Evolutionary conservation across 2,797 vertebrate species (phyloP).

Genomic region (Pipistrellus kuhlii): DNA sequence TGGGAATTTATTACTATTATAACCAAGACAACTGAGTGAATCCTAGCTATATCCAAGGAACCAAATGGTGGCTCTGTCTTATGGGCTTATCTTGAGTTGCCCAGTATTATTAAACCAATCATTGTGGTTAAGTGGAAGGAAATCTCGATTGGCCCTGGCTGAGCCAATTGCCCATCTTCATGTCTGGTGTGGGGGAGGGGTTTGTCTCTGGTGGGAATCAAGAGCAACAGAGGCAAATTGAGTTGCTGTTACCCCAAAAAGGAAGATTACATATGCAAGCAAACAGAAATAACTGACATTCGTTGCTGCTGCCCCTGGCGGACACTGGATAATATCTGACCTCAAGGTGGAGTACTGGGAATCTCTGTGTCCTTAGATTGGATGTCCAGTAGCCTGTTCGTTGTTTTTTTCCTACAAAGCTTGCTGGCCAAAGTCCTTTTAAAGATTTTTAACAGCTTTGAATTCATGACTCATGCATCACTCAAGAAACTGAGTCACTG

Average conservation of each 20-base stretch:
- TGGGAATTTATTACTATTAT: not conserved
- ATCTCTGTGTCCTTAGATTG: not conserved
- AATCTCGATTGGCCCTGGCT: not conserved
- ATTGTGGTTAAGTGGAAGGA: not conserved
- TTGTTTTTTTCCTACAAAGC: not conserved
- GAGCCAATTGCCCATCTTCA: not conserved
- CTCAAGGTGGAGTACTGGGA: not conserved
- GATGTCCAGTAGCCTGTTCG: not conserved
- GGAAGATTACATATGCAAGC: too few species aligned
- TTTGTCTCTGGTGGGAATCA: not conserved
- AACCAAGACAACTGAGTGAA: not conserved
- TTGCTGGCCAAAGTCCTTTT: not conserved
- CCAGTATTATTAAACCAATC: not conserved
- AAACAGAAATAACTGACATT: not conserved
- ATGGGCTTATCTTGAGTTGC: not conserved
- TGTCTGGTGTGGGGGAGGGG: not conserved
- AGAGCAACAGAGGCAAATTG: not conserved
- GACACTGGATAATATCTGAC: not conserved
- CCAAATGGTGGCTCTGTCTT: not conserved
- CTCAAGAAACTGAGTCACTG: not conserved
- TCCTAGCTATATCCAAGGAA: not conserved
- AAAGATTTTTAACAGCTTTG: not conserved
- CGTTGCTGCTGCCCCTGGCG: rapidly evolving
- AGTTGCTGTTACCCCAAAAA: not conserved
- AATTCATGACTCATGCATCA: not conserved